phyloP scores from a whole-genome alignment of 1,140 invertebrate species.

The Zaprionus nigranus region DNA sequence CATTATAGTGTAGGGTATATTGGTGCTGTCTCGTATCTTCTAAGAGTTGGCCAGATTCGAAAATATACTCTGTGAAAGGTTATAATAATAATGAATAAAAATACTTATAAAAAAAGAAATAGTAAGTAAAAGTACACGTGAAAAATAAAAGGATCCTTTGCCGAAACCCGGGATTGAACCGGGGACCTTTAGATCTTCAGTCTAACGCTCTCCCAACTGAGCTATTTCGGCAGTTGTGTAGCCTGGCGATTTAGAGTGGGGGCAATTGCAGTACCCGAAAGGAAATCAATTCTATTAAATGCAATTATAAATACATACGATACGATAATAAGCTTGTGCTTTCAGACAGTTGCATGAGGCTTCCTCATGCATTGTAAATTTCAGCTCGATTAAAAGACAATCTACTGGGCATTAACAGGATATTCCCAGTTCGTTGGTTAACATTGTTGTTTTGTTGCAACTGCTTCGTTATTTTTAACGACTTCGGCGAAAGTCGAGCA shows the following conservation, averaged over 20 bases:
- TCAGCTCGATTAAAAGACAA: background rate
- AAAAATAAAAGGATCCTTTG: background rate
- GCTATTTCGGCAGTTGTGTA: conserved; percentile 87
- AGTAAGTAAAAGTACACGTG: background rate
- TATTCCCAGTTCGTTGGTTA: background rate
- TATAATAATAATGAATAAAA: background rate
- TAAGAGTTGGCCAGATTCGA: no score
- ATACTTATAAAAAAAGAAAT: background rate
- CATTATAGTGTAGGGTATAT: background rate
- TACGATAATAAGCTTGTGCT: background rate
- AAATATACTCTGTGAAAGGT: background rate
- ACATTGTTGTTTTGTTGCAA: background rate
- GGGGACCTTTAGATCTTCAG: conserved; percentile 92
- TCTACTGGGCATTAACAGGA: background rate
- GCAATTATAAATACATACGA: background rate
- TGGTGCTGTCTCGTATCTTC: background rate
- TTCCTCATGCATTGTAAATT: background rate
- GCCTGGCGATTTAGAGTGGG: background rate
- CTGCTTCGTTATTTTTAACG: conserved; percentile 40
- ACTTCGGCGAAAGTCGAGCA: conserved; percentile 44
- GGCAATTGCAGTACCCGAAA: background rate
- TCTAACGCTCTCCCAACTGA: conserved; percentile 93
- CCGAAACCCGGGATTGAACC: conserved; percentile 87
- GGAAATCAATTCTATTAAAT: background rate
- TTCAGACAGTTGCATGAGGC: background rate